phyloP scores from a whole-genome alignment of 2,888 invertebrate species.

The Physocephala rufipes region DNA sequence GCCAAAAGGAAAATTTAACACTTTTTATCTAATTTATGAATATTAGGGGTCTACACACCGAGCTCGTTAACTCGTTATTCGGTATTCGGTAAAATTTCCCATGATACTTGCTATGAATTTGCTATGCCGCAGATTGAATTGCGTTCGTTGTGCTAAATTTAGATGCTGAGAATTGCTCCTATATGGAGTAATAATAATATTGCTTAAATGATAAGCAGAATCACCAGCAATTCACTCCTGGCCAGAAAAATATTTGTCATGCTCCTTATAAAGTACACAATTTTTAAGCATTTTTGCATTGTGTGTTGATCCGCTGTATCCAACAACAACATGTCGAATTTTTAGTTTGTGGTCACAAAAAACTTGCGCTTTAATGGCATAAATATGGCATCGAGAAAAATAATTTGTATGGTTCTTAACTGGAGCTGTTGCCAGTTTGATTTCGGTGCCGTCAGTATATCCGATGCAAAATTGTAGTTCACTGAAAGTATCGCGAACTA shows the following conservation, averaged over 20 bases:
- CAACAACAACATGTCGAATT: neutral
- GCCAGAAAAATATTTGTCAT: neutral
- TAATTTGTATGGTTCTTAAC: neutral
- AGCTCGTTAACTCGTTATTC: too few species aligned
- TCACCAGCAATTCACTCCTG: slow-evolving; percentile 27
- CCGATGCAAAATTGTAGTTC: slow-evolving; percentile 32
- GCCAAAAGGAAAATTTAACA: too few species aligned
- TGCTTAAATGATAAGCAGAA: slow-evolving; percentile 24
- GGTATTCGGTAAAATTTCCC: too few species aligned
- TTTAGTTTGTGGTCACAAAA: neutral
- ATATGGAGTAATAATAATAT: slow-evolving; percentile 18
- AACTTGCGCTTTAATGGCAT: neutral
- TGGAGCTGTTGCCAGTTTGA: slow-evolving; percentile 3
- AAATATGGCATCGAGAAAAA: neutral
- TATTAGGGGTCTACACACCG: too few species aligned
- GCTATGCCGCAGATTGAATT: slow-evolving; percentile 38
- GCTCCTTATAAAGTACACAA: slow-evolving; percentile 3
- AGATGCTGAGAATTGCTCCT: slow-evolving; percentile 28
- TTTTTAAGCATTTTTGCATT: slow-evolving; percentile 14
- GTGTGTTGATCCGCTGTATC: neutral
- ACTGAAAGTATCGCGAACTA: slow-evolving; percentile 30
- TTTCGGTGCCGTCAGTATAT: neutral
- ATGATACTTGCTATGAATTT: too few species aligned
- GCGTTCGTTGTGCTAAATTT: slow-evolving; percentile 25
- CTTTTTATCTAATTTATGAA: too few species aligned